Base-by-base conservation (phyloP, 2,888 invertebrate species). In the Hipparchia semele region DNA sequence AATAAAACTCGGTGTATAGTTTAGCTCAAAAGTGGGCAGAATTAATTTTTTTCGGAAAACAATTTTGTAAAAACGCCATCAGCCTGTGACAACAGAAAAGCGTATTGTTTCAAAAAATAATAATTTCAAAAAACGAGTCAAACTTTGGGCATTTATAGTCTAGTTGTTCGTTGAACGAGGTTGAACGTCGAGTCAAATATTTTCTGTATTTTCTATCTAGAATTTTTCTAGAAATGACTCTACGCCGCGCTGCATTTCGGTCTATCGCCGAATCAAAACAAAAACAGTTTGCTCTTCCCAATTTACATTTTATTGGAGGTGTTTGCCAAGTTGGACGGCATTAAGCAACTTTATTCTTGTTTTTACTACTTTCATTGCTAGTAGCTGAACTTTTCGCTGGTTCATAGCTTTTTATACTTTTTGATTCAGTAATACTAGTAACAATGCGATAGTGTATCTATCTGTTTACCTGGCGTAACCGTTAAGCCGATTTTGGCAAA, bases 341-440 rank as follows among this genome's bases (percentile, higher is more conserved):
- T 53, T 66, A n/a, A 39, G 66, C 12, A 54, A 66, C 53, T 66
- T 66, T 66, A 39, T 66, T 54, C 39, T 54, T 54, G 66, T 66
- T 66, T 54, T 39, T 54, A 54, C n/a, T 54, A 54, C 66, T 66
- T 54, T 54, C 54, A 66, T 66, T 39, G 66, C 39, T 54, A 7
- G 53, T 65, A 39, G 33, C 10, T 33, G 10, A 6, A 59, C 9
- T 59, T 59, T 59, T 59, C 39, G 59, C 39, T 39, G 5, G 13
- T 13, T 58, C 13, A 58, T 23, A 23, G 8, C 13, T 58, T 7
- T 58, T 53, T 23, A 58, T 58, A 58, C 13, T 7, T 58, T 58
- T 58, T 23, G 13, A 58, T 58, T 58, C 56, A 13, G 2, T 53
- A 10, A 12, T 13, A 13, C 56, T 23, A 8, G 6, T 58, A 12